Evolutionary conservation across 2,113 vertebrate species (phyloP).

Genomic region (Rhynchopsitta pachyrhyncha): DNA sequence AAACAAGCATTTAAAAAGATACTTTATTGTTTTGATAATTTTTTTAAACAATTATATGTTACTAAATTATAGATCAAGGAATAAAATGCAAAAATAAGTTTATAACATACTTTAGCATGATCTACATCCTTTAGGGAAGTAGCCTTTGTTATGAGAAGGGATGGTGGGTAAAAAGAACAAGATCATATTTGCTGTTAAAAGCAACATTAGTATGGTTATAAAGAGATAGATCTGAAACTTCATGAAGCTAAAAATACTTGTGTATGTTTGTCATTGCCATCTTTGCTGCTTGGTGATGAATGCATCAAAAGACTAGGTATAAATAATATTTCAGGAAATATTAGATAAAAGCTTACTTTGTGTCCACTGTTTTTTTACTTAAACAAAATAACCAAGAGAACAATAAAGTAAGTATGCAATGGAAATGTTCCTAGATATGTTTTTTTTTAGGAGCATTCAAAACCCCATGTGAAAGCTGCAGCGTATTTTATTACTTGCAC

Average conservation of each 20-base stretch:
- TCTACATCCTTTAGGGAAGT: neutral
- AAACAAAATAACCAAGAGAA: neutral
- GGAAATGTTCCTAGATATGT: neutral
- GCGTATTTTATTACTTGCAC: neutral
- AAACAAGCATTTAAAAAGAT: conserved; percentile 14
- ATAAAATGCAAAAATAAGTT: neutral
- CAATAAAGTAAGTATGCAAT: neutral
- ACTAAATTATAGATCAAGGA: neutral
- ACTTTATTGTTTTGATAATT: neutral
- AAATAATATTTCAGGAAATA: neutral
- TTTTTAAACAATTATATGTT: neutral
- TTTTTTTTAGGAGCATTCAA: neutral
- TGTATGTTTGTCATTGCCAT: neutral
- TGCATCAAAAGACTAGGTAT: neutral
- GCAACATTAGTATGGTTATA: neutral
- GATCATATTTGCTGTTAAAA: neutral
- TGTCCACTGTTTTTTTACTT: neutral
- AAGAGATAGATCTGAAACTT: neutral
- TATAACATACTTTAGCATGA: neutral
- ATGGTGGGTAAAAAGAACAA: neutral
- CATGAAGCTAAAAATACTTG: neutral
- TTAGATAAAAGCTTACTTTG: neutral
- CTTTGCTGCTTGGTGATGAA: neutral
- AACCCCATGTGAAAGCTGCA: neutral
- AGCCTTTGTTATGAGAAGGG: neutral